Conservation (phyloP, 2,888 invertebrate species). For the Megastigmus dorsalis region DNA sequence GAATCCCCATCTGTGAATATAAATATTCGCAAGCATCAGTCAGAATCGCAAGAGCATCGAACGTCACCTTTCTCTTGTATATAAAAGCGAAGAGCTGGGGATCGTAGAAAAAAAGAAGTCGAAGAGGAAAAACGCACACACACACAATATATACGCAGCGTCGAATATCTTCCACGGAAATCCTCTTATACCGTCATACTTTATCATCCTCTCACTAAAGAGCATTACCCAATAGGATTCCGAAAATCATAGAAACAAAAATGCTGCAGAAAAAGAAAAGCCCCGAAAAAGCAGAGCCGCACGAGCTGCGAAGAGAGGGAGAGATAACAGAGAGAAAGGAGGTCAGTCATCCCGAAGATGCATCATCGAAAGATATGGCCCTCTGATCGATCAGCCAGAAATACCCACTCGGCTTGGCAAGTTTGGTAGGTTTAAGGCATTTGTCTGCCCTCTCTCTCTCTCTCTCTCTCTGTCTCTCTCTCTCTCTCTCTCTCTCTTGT, state of each 20-base stretch:
- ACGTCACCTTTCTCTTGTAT: too few relatives aligned
- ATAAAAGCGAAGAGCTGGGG: too few relatives aligned
- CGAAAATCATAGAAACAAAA: conserved; percentile 26
- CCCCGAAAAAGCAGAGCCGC: neutral
- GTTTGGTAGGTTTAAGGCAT: neutral
- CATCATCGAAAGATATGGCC: neutral
- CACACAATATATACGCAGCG: too few relatives aligned
- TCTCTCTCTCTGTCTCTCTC: neutral
- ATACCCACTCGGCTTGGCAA: neutral
- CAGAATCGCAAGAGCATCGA: too few relatives aligned
- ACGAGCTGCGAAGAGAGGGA: neutral
- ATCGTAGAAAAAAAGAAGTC: too few relatives aligned
- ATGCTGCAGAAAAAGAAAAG: neutral
- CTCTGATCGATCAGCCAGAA: neutral
- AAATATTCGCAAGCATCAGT: too few relatives aligned
- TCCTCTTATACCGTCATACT: conserved; percentile 18
- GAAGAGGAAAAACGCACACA: too few relatives aligned
- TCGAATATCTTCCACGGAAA: too few relatives aligned
- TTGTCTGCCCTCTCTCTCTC: neutral
- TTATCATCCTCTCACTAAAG: conserved; percentile 22
- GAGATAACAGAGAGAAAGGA: neutral
- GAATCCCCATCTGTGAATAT: too few relatives aligned
- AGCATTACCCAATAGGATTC: conserved; percentile 15
- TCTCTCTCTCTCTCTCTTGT: neutral
- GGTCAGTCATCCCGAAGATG: conserved; percentile 12